phyloP scores from a whole-genome alignment of 2,113 vertebrate genomes.

The Chunga burmeisteri region DNA sequence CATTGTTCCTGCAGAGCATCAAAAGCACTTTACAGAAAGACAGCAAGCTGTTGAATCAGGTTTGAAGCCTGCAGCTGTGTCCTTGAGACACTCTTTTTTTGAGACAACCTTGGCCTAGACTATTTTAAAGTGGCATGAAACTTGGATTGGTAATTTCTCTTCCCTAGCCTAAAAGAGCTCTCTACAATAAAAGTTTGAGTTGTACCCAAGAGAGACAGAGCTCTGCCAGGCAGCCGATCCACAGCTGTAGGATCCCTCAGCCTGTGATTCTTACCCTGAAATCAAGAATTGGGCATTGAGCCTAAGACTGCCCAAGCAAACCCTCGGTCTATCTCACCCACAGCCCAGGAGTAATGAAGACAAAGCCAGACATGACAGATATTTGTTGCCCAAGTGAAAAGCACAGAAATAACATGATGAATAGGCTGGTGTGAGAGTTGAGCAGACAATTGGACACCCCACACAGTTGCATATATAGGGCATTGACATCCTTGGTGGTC shows the following conservation, averaged over 20 bases:
- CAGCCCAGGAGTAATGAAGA: not conserved
- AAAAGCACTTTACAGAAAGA: not conserved
- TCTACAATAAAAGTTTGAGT: not conserved
- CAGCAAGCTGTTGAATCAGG: not conserved
- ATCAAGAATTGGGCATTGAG: not conserved
- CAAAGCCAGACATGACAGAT: not conserved
- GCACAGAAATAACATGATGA: not conserved
- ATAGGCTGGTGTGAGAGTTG: not conserved
- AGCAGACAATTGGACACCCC: not conserved
- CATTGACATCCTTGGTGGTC: not conserved
- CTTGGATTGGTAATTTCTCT: not conserved
- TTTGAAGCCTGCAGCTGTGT: conserved; percentile 9
- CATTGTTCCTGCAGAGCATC: conserved; percentile 17
- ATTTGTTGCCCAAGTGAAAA: not conserved
- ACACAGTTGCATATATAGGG: not conserved
- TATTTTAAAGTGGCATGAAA: not conserved
- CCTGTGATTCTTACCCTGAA: not conserved
- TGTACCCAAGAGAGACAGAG: not conserved
- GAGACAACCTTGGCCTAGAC: conserved; percentile 24
- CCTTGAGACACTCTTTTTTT: conserved; percentile 9
- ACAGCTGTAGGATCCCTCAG: not conserved
- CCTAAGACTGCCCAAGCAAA: not conserved
- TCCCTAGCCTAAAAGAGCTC: not conserved
- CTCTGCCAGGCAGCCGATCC: not conserved
- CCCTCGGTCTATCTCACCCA: not conserved